Conservation (phyloP, 2,797 vertebrate genomes). For the Cossypha niveicapilla region DNA sequence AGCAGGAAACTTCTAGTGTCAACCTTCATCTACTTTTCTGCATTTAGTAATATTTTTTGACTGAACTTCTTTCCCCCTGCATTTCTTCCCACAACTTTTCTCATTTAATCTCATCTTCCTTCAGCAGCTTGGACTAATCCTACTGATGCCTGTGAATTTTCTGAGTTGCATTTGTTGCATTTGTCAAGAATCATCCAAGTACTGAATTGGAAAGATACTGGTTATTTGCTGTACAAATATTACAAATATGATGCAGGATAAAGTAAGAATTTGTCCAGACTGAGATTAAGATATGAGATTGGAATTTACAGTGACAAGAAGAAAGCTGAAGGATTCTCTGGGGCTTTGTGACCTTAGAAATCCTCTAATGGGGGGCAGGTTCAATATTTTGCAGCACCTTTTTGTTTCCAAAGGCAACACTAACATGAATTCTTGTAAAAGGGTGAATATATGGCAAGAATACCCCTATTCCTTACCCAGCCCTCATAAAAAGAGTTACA, state of each 20-base stretch:
- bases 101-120: slow-evolving; percentile 37
- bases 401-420: background rate
- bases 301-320: background rate
- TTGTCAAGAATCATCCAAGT: background rate
- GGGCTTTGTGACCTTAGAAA: background rate
- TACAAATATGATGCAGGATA: background rate
- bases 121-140: slow-evolving; percentile 47
- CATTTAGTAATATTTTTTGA: slow-evolving; percentile 41
- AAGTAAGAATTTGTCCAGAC: background rate
- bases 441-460: background rate
- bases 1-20: slow-evolving; percentile 50
- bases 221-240: background rate
- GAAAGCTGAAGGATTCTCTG: background rate
- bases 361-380: background rate
- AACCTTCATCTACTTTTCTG: slow-evolving; percentile 29
- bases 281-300: background rate
- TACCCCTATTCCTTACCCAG: background rate
- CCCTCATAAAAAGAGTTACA: background rate
- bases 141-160: background rate
- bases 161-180: background rate
- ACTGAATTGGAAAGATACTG: background rate
- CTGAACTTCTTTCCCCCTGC: slow-evolving; percentile 5
- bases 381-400: background rate
- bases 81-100: slow-evolving; percentile 38
- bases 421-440: background rate